Evolutionary conservation across 2,113 vertebrate species (phyloP), one percentile per base, ranked within the genome.

Genomic region (Parus major): DNA sequence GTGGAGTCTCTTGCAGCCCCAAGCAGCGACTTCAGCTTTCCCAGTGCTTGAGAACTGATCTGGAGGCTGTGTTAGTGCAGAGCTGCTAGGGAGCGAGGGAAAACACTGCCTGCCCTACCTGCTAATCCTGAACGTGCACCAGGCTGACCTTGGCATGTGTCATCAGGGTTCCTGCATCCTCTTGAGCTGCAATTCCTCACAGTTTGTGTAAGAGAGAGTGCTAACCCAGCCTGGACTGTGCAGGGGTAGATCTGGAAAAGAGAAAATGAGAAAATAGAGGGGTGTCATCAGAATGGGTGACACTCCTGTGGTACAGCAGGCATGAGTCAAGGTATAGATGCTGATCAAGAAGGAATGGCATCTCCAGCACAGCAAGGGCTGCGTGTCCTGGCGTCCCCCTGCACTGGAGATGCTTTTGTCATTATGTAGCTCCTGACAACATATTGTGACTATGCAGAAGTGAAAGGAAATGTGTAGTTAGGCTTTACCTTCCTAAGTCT

Each of bases 321-420:
- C 36, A 23, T 0, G 0, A 28, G 5, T n/a, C 24, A 31, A 11
- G 2, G 6, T 13, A 4, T 1, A 35, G 64, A 18, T 44, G 36
- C 55, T 44, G 47, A 16, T 23, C 2, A 10, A 64, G 57, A 57
- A 29, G 31, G 10, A 41, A 3, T 9, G 36, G 39, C 17, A 4
- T 4, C 21, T 14, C 21, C 59, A 72, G 18, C 12, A 20, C 22
- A 53, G 12, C 0, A 0, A 53, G 17, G 14, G 35, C 22, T 88
- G 31, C 0, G 0, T 12, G 18, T 52, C 23, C 47, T 42, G 12
- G 2, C 55, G 3, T 47, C 7, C 36, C 24, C 4, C 27, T 57
- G n/a, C 72, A 31, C 7, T 75, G 39, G 25, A 61, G 29, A 11
- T 31, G 28, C 4, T 42, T 85, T 73, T 83, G 7, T 13, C 4